Evolutionary conservation across 2,888 invertebrate genomes (phyloP).

Genomic region (Rhabditoides inermis): DNA sequence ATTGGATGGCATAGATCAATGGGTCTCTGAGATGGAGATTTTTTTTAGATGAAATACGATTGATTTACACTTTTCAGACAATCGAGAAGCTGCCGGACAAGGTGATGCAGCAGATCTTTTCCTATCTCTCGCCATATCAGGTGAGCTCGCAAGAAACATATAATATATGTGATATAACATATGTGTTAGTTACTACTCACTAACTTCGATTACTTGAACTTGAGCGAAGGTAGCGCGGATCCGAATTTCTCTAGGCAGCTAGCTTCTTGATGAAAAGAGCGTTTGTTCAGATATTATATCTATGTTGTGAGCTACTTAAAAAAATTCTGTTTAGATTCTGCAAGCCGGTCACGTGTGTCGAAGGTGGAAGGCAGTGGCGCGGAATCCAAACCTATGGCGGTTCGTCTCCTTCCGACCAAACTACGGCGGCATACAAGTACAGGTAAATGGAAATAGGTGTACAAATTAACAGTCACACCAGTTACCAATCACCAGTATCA

Average conservation of each 20-base stretch:
- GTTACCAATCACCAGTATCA: no score
- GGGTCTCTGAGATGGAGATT: background rate
- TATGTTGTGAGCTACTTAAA: no score
- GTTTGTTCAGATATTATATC: no score
- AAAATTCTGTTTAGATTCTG: conserved; percentile 29
- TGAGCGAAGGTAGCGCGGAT: background rate
- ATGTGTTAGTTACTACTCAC: no score
- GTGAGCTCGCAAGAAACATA: no score
- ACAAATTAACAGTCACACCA: no score
- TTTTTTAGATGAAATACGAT: no score
- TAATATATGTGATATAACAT: background rate
- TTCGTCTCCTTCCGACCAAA: conserved; percentile 91
- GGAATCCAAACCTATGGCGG: conserved; percentile 88
- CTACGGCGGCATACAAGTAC: conserved; percentile 85
- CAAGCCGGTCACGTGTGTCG: conserved; percentile 75
- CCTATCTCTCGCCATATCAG: conserved; percentile 24
- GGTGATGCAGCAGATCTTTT: conserved; percentile 76
- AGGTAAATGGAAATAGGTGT: no score
- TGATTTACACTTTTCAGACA: conserved; percentile 50
- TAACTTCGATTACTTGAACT: background rate
- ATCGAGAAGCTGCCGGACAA: conserved; percentile 78
- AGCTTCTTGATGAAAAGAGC: no score
- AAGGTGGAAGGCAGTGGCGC: conserved; percentile 88
- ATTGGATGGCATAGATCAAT: no score
- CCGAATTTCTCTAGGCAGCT: no score